A percentile compares a stretch with the other conserved stretches of the same genome.
Conservation (phyloP, 2,888 invertebrate species). For the Conchocele bisecta region DNA sequence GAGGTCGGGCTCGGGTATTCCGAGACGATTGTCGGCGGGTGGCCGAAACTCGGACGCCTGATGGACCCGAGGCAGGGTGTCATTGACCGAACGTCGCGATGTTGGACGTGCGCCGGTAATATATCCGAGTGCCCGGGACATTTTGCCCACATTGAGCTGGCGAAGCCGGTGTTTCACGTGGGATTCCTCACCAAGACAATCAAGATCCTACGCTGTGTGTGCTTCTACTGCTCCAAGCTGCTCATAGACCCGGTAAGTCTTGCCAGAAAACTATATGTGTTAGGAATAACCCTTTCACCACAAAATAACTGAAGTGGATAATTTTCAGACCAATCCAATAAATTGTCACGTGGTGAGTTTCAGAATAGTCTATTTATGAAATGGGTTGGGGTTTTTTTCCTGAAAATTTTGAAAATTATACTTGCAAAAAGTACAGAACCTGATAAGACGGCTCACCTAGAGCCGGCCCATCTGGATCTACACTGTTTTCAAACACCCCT, state of each 20-base stretch:
- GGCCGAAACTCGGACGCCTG: conserved; percentile 97
- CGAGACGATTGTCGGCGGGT: conserved; percentile 98
- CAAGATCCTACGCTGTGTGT: conserved; percentile 97
- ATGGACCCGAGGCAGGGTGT: conserved; percentile 99
- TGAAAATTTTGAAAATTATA: too few relatives aligned
- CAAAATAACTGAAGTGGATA: too few relatives aligned
- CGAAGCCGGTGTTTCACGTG: conserved; percentile 99
- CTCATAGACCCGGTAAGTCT: conserved; percentile 94
- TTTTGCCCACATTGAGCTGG: conserved; percentile 98
- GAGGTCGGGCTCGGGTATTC: conserved; percentile 98
- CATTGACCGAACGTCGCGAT: conserved; percentile 92
- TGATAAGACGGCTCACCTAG: too few relatives aligned
- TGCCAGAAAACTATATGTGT: too few relatives aligned
- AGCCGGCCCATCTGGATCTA: too few relatives aligned
- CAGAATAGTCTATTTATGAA: too few relatives aligned
- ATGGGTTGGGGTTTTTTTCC: too few relatives aligned
- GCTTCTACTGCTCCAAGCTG: conserved; percentile 98
- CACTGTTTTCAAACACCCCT: too few relatives aligned
- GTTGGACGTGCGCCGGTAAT: conserved; percentile 86
- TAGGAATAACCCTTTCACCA: too few relatives aligned
- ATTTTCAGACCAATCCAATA: too few relatives aligned
- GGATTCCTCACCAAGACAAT: conserved; percentile 98
- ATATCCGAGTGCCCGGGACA: conserved; percentile 99
- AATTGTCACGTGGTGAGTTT: too few relatives aligned
- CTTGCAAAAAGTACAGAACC: too few relatives aligned